These are phyloP conservation scores for Steinernema carpocapsae DNA, from an alignment of 2,888 invertebrate genomes.

Conservation along the genomic window DNA sequence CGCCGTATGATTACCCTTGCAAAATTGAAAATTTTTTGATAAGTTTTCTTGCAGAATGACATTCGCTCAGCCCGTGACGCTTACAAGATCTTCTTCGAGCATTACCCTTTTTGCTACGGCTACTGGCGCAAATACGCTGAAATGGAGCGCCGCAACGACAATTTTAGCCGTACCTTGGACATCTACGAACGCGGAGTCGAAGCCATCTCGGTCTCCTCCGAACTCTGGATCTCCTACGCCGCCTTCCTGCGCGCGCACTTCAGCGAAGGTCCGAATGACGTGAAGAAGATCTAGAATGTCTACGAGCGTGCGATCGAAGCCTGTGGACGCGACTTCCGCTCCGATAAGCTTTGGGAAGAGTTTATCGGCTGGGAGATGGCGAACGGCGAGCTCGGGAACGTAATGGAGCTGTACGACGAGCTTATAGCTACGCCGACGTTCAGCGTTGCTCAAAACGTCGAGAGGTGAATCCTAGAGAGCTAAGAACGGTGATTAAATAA, in stretches of 20 bases:
- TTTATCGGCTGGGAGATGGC: conserved; percentile 89
- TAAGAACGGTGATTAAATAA: conserved; percentile 30
- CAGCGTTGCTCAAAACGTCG: conserved; percentile 89
- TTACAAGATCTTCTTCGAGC: conserved; percentile 89
- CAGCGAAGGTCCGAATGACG: conserved; percentile 41
- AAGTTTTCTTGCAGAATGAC: conserved; percentile 78
- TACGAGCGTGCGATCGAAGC: conserved; percentile 86
- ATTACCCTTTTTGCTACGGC: conserved; percentile 98
- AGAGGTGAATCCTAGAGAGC: conserved; percentile 76
- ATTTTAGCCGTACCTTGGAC: conserved; percentile 70
- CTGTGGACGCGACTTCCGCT: conserved; percentile 92
- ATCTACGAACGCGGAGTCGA: conserved; percentile 94
- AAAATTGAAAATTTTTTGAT: conserved; percentile 30
- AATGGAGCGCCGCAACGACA: conserved; percentile 78
- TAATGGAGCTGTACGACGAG: conserved; percentile 83
- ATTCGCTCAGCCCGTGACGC: conserved; percentile 90
- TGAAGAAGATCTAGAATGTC: conserved; percentile 61
- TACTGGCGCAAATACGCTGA: conserved; percentile 99
- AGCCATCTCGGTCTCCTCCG: conserved; percentile 93
- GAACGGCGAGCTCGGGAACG: conserved; percentile 72
- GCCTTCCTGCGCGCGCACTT: conserved; percentile 39
- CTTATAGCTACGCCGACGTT: conserved; percentile 88
- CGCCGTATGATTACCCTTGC: too few species aligned
- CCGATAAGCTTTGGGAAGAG: conserved; percentile 94
- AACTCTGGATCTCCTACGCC: conserved; percentile 96